Conservation (phyloP, 2,888 invertebrate genomes). For the Caenorhabditis sp. region DNA sequence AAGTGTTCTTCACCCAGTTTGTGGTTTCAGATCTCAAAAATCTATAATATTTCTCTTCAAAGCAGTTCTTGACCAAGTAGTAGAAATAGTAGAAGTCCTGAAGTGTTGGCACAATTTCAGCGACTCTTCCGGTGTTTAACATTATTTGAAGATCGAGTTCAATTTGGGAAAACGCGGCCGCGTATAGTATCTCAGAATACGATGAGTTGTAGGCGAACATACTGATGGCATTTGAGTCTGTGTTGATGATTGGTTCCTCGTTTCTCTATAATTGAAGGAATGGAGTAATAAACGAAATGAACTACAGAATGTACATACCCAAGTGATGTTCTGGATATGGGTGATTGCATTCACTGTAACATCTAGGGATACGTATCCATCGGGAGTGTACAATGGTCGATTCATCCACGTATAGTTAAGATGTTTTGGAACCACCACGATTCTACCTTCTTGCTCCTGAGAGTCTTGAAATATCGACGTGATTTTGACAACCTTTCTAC, state of each 20-base stretch:
- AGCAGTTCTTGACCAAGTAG: conserved; percentile 41
- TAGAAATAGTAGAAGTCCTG: conserved; percentile 32
- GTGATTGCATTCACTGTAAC: background rate
- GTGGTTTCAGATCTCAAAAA: background rate
- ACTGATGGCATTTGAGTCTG: background rate
- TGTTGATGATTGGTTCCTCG: background rate
- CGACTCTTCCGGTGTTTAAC: background rate
- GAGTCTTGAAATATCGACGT: too few relatives aligned
- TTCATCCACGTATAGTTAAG: background rate
- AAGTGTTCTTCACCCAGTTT: background rate
- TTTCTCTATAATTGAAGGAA: background rate
- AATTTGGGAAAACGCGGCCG: background rate
- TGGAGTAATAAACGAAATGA: too few relatives aligned
- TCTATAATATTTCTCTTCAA: conserved; percentile 38
- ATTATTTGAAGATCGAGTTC: background rate
- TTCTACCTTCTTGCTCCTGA: background rate
- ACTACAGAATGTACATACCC: background rate
- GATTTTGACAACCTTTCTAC: background rate
- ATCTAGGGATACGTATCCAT: background rate
- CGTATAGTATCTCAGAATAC: background rate
- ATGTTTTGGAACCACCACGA: background rate
- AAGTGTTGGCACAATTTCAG: background rate
- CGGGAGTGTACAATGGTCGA: background rate
- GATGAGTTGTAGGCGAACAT: background rate
- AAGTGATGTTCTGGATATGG: background rate